Evolutionary conservation across 1,140 invertebrate genomes (phyloP).

Genomic region (Hestina assimilis): DNA sequence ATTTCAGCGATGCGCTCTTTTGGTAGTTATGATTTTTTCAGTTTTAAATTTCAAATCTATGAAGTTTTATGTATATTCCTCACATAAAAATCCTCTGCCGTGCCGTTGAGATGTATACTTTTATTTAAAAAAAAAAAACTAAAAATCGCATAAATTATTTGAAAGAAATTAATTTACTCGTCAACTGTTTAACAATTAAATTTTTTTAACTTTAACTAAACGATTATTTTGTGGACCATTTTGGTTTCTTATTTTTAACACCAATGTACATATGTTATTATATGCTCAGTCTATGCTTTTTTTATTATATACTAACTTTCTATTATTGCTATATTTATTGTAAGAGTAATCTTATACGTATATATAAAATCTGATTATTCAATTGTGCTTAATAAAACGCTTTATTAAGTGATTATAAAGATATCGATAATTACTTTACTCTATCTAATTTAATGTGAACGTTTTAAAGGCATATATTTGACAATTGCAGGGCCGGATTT

Average conservation of each 20-base stretch:
- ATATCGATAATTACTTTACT: conserved; percentile 3
- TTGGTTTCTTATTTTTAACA: conserved; percentile 1
- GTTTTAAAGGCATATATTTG: background rate
- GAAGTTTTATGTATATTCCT: too few relatives aligned
- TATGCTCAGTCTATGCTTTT: conserved; percentile 24
- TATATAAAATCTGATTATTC: conserved; percentile 8
- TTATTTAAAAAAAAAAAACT: too few relatives aligned
- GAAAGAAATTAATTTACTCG: too few relatives aligned
- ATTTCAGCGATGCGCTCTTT: background rate
- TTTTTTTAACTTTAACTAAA: background rate
- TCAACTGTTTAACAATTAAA: too few relatives aligned
- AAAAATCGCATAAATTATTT: too few relatives aligned
- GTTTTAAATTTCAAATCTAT: too few relatives aligned
- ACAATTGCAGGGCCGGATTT: background rate
- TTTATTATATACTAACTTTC: conserved; percentile 11
- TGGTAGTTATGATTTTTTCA: background rate
- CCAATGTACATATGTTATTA: conserved; percentile 3
- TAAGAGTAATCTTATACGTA: background rate
- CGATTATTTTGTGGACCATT: background rate
- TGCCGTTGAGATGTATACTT: too few relatives aligned
- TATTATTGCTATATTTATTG: conserved; percentile 21
- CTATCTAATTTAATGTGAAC: too few relatives aligned
- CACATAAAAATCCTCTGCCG: too few relatives aligned
- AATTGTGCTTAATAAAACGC: conserved; percentile 11
- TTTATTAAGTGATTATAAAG: background rate